Base-by-base conservation (phyloP, 2,113 vertebrate genomes). In the Phoenicopterus ruber region DNA sequence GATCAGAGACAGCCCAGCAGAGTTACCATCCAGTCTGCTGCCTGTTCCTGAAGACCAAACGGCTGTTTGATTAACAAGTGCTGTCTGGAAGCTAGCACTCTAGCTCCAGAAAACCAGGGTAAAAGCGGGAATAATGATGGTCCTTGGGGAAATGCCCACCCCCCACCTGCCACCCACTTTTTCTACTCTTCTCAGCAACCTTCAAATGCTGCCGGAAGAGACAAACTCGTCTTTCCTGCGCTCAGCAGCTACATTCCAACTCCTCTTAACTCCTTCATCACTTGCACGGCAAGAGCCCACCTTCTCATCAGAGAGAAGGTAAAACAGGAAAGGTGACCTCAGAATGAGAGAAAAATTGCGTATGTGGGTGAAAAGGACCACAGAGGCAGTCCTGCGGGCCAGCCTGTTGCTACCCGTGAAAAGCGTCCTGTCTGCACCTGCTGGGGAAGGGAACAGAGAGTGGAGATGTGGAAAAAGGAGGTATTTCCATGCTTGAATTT, bases 391-490 rank as follows among this genome's bases (percentile, higher is more conserved):
- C 36, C 81, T 1, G 15, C n/a, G 40, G 40, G 12, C 22, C 78
- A 89, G n/a, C 25, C 40, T 70, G 26, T 2, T 52, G 46, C 49
- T 40, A 8, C 10, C 66, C 55, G 42, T 7, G 21, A 82, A 24
- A 59, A 44, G 7, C 2, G 0, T 15, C 71, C 69, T 42, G 42
- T 5, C 47, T 55, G 38, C 2, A 6, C 10, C 17, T 15, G 6
- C 0, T 28, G 38, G 29, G 61, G n/a, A 85, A 59, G 15, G 26
- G 38, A 79, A 71, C 4, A 12, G 44, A 31, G 34, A 29, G 50
- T 3, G 24, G n/a, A 7, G 11, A 47, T 3, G 0, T 12, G n/a
- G 36, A 34, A 92, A 36, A 88, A 24, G 21, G 14, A 83, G 28
- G 4, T 11, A 42, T 4, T 31, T 50, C 78, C 40, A 34, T n/a